Evolutionary conservation across 2,797 vertebrate genomes (phyloP).

Genomic region (Alauda arvensis): DNA sequence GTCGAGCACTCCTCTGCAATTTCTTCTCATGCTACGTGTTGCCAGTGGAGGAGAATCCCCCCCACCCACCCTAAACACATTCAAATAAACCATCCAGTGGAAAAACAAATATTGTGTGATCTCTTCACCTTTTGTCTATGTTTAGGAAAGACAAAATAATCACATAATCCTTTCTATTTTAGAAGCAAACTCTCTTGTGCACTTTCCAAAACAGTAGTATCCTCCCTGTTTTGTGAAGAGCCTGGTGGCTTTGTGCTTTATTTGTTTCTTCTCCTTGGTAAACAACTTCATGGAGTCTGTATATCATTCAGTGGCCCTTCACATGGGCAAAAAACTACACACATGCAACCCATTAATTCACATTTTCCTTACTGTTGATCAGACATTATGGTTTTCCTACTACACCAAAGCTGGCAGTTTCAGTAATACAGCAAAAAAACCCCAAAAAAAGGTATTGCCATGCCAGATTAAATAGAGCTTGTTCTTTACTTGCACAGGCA

Average conservation of each 20-base stretch:
- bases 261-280: background rate
- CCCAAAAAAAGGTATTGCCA: background rate
- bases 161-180: background rate
- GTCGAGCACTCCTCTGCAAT: background rate
- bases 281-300: background rate
- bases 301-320: background rate
- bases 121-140: slow-evolving; percentile 30
- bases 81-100: slow-evolving; percentile 11
- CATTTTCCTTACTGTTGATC: background rate
- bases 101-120: slow-evolving; percentile 41
- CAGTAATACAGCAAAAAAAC: background rate
- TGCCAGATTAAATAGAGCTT: background rate
- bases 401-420: background rate
- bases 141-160: slow-evolving; percentile 12
- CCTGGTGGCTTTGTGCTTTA: background rate
- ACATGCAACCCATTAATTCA: background rate
- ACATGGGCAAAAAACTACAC: background rate
- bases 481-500: background rate
- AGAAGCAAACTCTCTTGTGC: background rate
- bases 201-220: background rate
- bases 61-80: background rate
- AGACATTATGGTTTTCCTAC: background rate
- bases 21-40: background rate
- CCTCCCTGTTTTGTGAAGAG: background rate
- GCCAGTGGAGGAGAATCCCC: background rate